Evolutionary conservation across 2,888 invertebrate species (phyloP), one percentile per base, ranked within the genome.

Genomic region (Drosophila picticornis): DNA sequence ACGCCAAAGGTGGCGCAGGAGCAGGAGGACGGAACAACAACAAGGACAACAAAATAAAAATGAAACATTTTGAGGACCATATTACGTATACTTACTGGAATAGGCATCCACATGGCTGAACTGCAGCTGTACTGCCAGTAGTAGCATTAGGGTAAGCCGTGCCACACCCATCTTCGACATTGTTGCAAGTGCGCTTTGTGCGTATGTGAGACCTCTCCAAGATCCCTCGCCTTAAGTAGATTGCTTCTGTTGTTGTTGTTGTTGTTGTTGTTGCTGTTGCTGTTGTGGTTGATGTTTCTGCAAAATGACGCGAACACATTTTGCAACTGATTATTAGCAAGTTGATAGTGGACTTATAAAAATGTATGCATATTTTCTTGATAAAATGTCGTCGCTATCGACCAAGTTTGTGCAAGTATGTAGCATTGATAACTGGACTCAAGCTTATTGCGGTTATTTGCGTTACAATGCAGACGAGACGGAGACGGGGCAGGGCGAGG

Each of bases 81-180:
- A 77, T 75, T 70, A 75, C 71, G 74, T 76, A 78, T 90, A 93
- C 93, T 88, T 92, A 93, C 93, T 93, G 84, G 93, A 92, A 77
- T 92, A 93, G 55, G 92, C 92, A 69, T 92, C 91, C 84, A 92
- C 92, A 72, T 83, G 84, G 72, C 83, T 87, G 22, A 92, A 76
- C 75, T 91, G 81, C 66, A 92, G 74, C 63, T 92, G 73, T 71
- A 91, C 81, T 61, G 67, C 74, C 22, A 76, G 59, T 56, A 76
- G 48, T 61, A 77, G 60, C 72, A 81, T 63, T 22, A 62, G 50
- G n/a, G 51, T n/a, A 27, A 80, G 77, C 64, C 66, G 59, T 68
- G 72, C 63, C 70, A 83, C 74, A 68, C 80, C 81, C 81, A 81
- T 81, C 58, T 29, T 48, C 31, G 32, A 46, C 65, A 51, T 46